Conservation (phyloP, 2,797 vertebrate genomes). For the Macroramphosus scolopax region DNA sequence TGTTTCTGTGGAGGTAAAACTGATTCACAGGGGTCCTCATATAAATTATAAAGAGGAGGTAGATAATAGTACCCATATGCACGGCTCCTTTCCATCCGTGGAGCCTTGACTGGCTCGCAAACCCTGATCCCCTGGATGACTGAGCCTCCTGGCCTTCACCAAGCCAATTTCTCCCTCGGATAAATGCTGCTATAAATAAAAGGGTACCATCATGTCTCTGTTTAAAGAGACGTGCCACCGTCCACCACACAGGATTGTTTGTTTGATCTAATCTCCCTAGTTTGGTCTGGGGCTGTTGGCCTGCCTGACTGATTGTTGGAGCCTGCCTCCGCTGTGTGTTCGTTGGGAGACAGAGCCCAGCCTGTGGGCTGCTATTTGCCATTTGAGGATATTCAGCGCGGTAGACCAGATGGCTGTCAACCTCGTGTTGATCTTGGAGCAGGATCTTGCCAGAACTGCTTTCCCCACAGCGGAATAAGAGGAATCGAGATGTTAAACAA, state of each 20-base stretch:
- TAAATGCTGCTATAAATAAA: constrained; percentile 64
- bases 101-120: constrained; percentile 65
- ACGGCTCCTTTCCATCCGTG: constrained; percentile 8
- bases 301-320: constrained; percentile 35
- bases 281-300: constrained; percentile 22
- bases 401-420: constrained; percentile 66
- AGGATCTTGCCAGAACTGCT: constrained; percentile 33
- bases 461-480: constrained; percentile 42
- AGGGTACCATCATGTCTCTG: constrained; percentile 47
- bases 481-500: constrained; percentile 64
- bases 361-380: constrained; percentile 60
- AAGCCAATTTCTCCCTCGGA: constrained; percentile 43
- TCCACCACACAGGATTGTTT: constrained; percentile 41
- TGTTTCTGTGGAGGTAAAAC: constrained; percentile 61
- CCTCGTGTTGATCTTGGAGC: constrained; percentile 68
- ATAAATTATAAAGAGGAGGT: constrained; percentile 51
- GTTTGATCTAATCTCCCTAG: constrained; percentile 55
- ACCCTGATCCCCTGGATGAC: constrained; percentile 42
- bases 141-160: constrained; percentile 53
- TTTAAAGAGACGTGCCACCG: constrained; percentile 62
- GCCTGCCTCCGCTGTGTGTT: constrained; percentile 26
- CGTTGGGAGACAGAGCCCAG: constrained; percentile 29
- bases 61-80: constrained; percentile 41
- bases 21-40: constrained; percentile 50
- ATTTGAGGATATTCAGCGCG: constrained; percentile 50